Base-by-base conservation (phyloP, 37 sponge, comb jelly and placozoan genomes). In the Spongilla lacustris region DNA sequence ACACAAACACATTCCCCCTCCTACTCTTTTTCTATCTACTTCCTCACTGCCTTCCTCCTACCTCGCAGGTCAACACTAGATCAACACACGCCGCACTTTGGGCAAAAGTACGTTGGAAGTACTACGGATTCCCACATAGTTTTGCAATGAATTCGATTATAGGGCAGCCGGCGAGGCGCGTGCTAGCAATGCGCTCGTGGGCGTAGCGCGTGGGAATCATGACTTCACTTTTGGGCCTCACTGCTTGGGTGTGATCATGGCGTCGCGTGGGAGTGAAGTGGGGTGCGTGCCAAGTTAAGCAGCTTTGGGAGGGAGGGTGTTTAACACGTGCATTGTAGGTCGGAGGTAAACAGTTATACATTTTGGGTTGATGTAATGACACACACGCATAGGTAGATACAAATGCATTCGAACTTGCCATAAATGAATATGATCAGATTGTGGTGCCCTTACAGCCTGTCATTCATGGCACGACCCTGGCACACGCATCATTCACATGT, bases 301-400 rank as follows among this genome's bases (percentile, higher is more conserved):
- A 67, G n/a, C 32, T 21, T 67, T 31, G 67, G 67, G 80, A 21
- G 32, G 17, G 69, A 66, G 67, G 19, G 68, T 29, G 68, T 32
- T 1, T 17, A 17, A 32, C 68, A 34, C 25, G n/a, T 81, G 81
- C 5, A 26, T n/a, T n/a, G n/a, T n/a, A n/a, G n/a, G n/a, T n/a
- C n/a, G n/a, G n/a, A n/a, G n/a, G n/a, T n/a, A n/a, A n/a, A n/a
- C n/a, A n/a, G n/a, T n/a, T n/a, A n/a, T n/a, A n/a, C n/a, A n/a
- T n/a, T n/a, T n/a, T n/a, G n/a, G n/a, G n/a, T n/a, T n/a, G n/a
- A n/a, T n/a, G n/a, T n/a, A n/a, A n/a, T n/a, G n/a, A 69, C 74
- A 74, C 75, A 83, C 74, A 50, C 84, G 50, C 21, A 34, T 67
- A 83, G 67, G 48, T 75, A 83, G 66, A 83, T 66, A 74, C 84